Conservation (phyloP, 1,140 invertebrate genomes). For the Drosophila orosa region DNA sequence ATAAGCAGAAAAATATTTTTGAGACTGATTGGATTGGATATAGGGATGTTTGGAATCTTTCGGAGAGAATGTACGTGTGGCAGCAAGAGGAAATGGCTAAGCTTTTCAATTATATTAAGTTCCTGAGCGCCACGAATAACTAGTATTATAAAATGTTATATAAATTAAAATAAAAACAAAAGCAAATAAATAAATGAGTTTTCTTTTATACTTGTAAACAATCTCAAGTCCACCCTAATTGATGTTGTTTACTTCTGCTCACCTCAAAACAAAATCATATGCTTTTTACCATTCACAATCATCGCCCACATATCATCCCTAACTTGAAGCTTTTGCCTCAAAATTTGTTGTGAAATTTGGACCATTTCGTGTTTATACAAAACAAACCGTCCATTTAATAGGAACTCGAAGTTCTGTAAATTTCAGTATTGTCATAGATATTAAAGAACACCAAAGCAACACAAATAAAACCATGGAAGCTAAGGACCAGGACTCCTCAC, state of each 20-base stretch:
- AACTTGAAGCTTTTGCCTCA: conserved; percentile 8
- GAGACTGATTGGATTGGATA: not conserved
- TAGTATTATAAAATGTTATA: not conserved
- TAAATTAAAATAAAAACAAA: too few species aligned
- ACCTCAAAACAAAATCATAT: not conserved
- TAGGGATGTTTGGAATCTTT: not conserved
- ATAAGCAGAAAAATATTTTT: conserved; percentile 25
- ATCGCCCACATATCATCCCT: conserved; percentile 3
- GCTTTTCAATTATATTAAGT: conserved; percentile 28
- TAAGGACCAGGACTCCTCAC: too few species aligned
- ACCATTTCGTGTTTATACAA: conserved; percentile 1
- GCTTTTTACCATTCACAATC: not conserved
- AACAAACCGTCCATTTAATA: conserved; percentile 19
- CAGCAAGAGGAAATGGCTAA: conserved; percentile 12
- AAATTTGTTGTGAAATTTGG: conserved; percentile 27
- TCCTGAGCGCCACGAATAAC: conserved; percentile 19
- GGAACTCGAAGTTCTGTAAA: too few species aligned
- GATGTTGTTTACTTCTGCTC: not conserved
- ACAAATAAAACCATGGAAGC: conserved; percentile 1
- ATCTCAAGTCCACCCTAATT: conserved; percentile 1
- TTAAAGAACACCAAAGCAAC: too few species aligned
- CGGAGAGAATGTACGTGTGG: not conserved
- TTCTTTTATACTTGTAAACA: not conserved
- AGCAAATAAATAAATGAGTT: too few species aligned
- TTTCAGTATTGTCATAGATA: too few species aligned